Conservation (phyloP, 2,797 vertebrate genomes). For the Champsocephalus gunnari region DNA sequence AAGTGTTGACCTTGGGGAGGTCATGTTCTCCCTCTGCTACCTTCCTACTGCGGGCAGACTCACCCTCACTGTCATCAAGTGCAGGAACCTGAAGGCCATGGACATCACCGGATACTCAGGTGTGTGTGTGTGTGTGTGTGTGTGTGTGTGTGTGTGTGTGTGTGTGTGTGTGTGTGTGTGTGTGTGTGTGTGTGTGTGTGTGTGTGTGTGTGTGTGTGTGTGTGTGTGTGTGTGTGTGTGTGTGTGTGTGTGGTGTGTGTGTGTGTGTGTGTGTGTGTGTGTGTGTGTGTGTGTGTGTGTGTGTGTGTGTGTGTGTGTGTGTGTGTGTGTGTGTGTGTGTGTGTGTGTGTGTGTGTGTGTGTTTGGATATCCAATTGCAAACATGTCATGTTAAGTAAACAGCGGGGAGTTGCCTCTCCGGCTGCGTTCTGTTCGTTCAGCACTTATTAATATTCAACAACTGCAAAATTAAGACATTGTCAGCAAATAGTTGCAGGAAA, state of each 20-base stretch:
- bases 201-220: background rate
- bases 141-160: background rate
- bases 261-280: background rate
- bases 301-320: slow-evolving; percentile 66
- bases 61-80: slow-evolving; percentile 98
- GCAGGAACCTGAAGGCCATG: slow-evolving; percentile 99
- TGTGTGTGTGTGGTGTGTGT: slow-evolving; percentile 15
- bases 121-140: slow-evolving; percentile 59
- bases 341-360: background rate
- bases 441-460: slow-evolving; percentile 62
- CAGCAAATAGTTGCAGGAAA: slow-evolving; percentile 58
- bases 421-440: slow-evolving; percentile 18
- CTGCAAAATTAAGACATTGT: slow-evolving; percentile 59
- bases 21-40: slow-evolving; percentile 99
- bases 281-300: background rate
- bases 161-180: background rate
- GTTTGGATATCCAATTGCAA: slow-evolving; percentile 34
- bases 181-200: slow-evolving; percentile 65
- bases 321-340: slow-evolving; percentile 15
- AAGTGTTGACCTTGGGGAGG: slow-evolving; percentile 97
- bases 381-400: slow-evolving; percentile 32
- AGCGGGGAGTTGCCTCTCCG: background rate
- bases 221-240: background rate
- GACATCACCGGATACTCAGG: slow-evolving; percentile 99
- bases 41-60: slow-evolving; percentile 97